These are phyloP conservation scores for Drosophila borealis DNA, from an alignment of 2,888 invertebrate genomes.

Conservation along the genomic window DNA sequence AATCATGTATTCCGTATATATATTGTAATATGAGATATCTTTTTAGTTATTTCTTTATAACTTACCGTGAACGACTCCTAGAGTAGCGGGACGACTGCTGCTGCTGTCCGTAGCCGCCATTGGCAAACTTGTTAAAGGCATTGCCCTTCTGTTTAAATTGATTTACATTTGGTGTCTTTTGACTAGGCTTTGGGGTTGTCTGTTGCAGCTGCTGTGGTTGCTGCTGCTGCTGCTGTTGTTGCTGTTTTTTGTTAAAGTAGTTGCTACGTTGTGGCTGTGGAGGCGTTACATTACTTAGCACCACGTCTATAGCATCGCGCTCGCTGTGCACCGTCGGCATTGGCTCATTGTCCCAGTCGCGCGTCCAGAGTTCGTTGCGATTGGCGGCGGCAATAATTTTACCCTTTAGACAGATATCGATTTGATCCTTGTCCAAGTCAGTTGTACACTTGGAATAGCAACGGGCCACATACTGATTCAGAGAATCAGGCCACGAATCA, in stretches of 20 bases:
- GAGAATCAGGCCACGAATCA: conserved; percentile 91
- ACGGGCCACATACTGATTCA: conserved; percentile 94
- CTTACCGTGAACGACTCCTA: conserved; percentile 82
- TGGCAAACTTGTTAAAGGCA: conserved; percentile 72
- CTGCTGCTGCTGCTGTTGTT: conserved; percentile 47
- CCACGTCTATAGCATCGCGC: conserved; percentile 87
- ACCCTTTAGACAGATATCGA: conserved; percentile 96
- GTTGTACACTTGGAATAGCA: conserved; percentile 96
- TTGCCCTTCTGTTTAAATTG: conserved; percentile 75
- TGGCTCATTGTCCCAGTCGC: conserved; percentile 98
- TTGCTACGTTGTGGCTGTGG: conserved; percentile 85
- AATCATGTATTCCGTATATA: background rate
- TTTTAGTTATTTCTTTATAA: background rate
- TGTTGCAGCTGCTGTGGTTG: conserved; percentile 31
- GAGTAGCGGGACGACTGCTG: conserved; percentile 81
- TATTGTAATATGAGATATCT: too few species aligned
- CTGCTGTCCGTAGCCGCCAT: conserved; percentile 66
- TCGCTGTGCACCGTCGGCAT: conserved; percentile 95
- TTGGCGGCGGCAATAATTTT: conserved; percentile 96
- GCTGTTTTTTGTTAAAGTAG: conserved; percentile 64
- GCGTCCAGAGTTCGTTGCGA: conserved; percentile 93
- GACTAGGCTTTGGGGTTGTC: conserved; percentile 65
- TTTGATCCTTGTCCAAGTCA: conserved; percentile 95
- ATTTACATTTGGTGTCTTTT: conserved; percentile 43
- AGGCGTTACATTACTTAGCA: conserved; percentile 82